Evolutionary conservation across 2,888 invertebrate species (phyloP).

Genomic region (Eugnorisma glareosa): DNA sequence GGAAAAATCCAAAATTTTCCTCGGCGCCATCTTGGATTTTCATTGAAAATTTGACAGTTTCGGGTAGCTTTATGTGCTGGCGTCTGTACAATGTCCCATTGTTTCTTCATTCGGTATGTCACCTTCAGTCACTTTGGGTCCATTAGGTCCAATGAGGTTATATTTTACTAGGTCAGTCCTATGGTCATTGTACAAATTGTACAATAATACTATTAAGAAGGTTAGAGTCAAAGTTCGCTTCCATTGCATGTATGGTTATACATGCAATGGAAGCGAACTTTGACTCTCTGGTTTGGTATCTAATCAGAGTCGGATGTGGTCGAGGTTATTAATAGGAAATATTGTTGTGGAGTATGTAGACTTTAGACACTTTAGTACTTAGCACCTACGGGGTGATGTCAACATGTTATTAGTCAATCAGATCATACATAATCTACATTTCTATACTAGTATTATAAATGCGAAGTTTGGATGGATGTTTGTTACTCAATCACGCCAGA

Average conservation of each 20-base stretch:
- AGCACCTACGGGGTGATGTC: constrained; percentile 4
- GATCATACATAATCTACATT: neutral
- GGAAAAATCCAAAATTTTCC: no score
- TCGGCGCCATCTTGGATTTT: no score
- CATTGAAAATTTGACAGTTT: no score
- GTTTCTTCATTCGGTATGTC: neutral
- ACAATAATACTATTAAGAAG: neutral
- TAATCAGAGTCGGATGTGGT: constrained; percentile 36
- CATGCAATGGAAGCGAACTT: no score
- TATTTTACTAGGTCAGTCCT: constrained; percentile 2
- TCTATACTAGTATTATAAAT: no score
- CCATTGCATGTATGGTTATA: neutral
- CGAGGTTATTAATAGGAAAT: constrained; percentile 27
- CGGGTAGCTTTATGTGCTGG: no score
- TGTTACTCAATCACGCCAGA: no score
- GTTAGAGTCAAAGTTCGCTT: constrained; percentile 34
- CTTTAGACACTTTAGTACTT: constrained; percentile 17
- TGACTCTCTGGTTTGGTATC: no score
- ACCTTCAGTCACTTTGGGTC: constrained; percentile 15
- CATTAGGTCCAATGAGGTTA: no score
- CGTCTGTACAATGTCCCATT: neutral
- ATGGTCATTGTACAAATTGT: constrained; percentile 15
- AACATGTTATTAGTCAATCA: constrained; percentile 10
- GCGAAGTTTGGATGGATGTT: no score
- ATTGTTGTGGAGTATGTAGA: neutral